Evolutionary conservation across 2,113 vertebrate genomes (phyloP), one percentile per base, ranked within the genome.

Genomic region (Cisticola juncidis): DNA sequence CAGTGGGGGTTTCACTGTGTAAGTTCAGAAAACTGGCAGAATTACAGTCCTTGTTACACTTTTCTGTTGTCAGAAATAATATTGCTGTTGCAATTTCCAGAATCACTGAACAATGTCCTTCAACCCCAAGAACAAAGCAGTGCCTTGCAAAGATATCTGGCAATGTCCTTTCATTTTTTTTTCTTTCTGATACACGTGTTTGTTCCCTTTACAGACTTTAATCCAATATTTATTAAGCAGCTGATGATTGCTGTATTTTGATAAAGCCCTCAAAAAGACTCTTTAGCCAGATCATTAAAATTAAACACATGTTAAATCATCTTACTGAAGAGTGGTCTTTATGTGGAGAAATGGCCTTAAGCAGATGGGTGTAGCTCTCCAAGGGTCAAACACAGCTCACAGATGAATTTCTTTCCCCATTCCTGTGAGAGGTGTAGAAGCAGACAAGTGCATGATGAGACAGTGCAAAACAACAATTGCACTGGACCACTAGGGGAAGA

Each of bases 151-250:
- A 92, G 53, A 8, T 28, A 33, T 66, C 54, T 86, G 68, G 13
- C 62, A 58, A 23, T 3, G 33, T 28, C 62, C 64, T 77, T 93
- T 44, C 71, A 23, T 50, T 96, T 96, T 90, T 54, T 38, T 38
- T 38, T 38, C 85, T 65, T 48, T 68, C 62, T 48, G 21, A 85
- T 87, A 33, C 60, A 61, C 25, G 53, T 60, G 69, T 88, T 90
- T 64, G 81, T 51, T 96, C 91, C 81, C 91, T 82, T 80, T 66
- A 62, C 74, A 73, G 71, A 90, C 68, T 95, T 94, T 80, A 96
- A 97, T 95, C 91, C 93, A 91, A 71, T 96, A 95, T 97, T 97
- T 91, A 95, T 96, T 82, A 96, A 95, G 90, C 94, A 92, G 79
- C 81, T 93, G 87, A 93, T 90, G 93, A 96, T 95, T 85, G 90